Evolutionary conservation across 2,797 vertebrate species (phyloP).

Genomic region (Danio jaintianensis): DNA sequence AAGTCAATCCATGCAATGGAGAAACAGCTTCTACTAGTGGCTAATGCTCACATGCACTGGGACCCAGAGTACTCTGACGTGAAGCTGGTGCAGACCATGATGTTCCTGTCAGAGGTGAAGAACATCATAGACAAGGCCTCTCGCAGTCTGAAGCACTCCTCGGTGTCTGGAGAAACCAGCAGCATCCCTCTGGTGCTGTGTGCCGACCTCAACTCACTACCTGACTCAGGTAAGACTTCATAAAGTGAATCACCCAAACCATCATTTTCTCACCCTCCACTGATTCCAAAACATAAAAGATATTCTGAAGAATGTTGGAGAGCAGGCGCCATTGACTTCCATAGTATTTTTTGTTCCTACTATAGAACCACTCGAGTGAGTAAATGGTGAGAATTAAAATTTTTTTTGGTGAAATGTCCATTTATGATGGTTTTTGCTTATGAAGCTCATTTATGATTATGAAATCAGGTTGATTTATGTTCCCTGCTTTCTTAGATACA

Average conservation of each 20-base stretch:
- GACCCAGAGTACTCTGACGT: constrained; percentile 97
- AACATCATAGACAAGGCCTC: constrained; percentile 97
- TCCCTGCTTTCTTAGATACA: too few relatives aligned
- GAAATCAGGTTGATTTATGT: too few relatives aligned
- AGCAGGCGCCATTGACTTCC: too few relatives aligned
- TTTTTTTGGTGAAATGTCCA: too few relatives aligned
- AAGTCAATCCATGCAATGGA: constrained; percentile 90
- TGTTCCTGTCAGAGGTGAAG: constrained; percentile 98
- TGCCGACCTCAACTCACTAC: constrained; percentile 97
- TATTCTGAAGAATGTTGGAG: too few relatives aligned
- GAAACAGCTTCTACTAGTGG: constrained; percentile 94
- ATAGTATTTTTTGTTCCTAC: too few relatives aligned
- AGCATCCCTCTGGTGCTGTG: constrained; percentile 95
- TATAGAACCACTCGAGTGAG: too few relatives aligned
- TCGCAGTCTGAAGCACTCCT: constrained; percentile 88
- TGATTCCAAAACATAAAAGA: too few relatives aligned
- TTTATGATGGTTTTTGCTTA: too few relatives aligned
- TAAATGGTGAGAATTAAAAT: too few relatives aligned
- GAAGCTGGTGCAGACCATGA: constrained; percentile 98
- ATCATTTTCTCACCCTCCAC: too few relatives aligned
- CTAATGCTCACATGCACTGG: constrained; percentile 99
- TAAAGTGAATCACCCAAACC: background rate
- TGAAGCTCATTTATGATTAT: too few relatives aligned
- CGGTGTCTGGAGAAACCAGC: constrained; percentile 88
- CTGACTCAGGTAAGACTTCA: constrained; percentile 89